phyloP scores from a whole-genome alignment of 2,888 invertebrate genomes.

The Tachystola acroxantha region DNA sequence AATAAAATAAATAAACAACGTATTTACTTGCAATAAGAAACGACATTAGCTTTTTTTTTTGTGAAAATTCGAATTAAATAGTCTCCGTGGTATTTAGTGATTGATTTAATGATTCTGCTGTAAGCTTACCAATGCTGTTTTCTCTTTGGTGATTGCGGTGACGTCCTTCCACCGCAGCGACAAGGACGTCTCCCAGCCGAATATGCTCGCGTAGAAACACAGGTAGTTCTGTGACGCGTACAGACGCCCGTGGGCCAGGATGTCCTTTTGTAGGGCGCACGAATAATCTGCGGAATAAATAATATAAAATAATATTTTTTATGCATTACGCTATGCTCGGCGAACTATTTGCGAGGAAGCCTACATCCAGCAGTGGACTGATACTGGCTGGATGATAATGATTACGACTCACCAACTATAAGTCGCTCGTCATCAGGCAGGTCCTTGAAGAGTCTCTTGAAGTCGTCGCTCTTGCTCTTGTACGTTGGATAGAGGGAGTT shows the following conservation, averaged over 20 bases:
- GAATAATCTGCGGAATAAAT: slow-evolving; percentile 97
- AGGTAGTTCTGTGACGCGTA: slow-evolving; percentile 97
- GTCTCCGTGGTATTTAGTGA: too few relatives aligned
- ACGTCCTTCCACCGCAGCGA: slow-evolving; percentile 94
- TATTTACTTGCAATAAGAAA: too few relatives aligned
- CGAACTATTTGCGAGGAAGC: too few relatives aligned
- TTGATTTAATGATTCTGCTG: too few relatives aligned
- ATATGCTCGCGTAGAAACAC: slow-evolving; percentile 98
- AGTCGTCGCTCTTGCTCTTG: slow-evolving; percentile 95
- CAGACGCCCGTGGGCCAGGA: slow-evolving; percentile 95
- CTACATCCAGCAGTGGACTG: too few relatives aligned
- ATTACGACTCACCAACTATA: slow-evolving; percentile 92
- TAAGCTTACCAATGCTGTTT: slow-evolving; percentile 80
- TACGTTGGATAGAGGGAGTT: slow-evolving; percentile 93
- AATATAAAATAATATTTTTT: too few relatives aligned
- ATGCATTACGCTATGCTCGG: too few relatives aligned
- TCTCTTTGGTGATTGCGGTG: slow-evolving; percentile 95
- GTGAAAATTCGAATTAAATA: too few relatives aligned
- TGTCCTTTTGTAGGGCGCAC: slow-evolving; percentile 97
- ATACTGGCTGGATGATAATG: too few relatives aligned
- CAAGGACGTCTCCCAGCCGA: slow-evolving; percentile 96
- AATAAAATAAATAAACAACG: too few relatives aligned
- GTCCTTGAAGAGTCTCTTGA: slow-evolving; percentile 94
- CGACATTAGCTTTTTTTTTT: too few relatives aligned
- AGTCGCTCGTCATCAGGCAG: slow-evolving; percentile 94